phyloP scores from a whole-genome alignment of 2,113 vertebrate genomes.

The Pholis gunnellus region DNA sequence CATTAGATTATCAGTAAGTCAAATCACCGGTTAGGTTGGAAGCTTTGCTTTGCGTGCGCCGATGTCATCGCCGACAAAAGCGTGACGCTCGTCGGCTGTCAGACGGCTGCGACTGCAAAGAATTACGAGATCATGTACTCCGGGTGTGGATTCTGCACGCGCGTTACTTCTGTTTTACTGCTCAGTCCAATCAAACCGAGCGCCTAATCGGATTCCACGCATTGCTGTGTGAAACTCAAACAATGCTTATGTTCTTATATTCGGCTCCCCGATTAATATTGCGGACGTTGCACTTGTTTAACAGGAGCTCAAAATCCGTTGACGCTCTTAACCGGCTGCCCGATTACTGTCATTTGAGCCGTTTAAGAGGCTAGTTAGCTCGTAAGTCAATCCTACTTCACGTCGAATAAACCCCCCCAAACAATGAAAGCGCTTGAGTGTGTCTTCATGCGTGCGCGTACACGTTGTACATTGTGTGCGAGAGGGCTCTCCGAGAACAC shows the following conservation, averaged over 20 bases:
- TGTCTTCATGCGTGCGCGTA: neutral
- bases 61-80: slow-evolving; percentile 23
- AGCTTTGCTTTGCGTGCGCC: neutral
- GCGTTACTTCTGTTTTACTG: slow-evolving; percentile 6
- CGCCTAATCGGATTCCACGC: slow-evolving; percentile 40
- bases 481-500: slow-evolving; percentile 5
- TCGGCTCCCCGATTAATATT: neutral
- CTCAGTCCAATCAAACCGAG: slow-evolving; percentile 23
- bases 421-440: slow-evolving; percentile 6
- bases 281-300: slow-evolving; percentile 12
- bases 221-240: slow-evolving; percentile 42
- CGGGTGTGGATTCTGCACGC: slow-evolving; percentile 7
- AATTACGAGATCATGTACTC: neutral
- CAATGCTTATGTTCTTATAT: slow-evolving; percentile 58
- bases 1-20: slow-evolving; percentile 24
- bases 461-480: slow-evolving; percentile 1
- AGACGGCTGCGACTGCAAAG: neutral
- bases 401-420: slow-evolving; percentile 25
- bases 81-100: slow-evolving; percentile 27
- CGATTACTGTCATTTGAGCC: slow-evolving; percentile 48
- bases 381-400: slow-evolving; percentile 30
- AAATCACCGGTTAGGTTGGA: neutral
- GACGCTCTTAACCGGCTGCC: slow-evolving; percentile 3
- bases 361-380: slow-evolving; percentile 26
- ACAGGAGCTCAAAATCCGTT: slow-evolving; percentile 23